Evolutionary conservation across 2,797 vertebrate genomes (phyloP).

Genomic region (Lithobates sylvaticus): DNA sequence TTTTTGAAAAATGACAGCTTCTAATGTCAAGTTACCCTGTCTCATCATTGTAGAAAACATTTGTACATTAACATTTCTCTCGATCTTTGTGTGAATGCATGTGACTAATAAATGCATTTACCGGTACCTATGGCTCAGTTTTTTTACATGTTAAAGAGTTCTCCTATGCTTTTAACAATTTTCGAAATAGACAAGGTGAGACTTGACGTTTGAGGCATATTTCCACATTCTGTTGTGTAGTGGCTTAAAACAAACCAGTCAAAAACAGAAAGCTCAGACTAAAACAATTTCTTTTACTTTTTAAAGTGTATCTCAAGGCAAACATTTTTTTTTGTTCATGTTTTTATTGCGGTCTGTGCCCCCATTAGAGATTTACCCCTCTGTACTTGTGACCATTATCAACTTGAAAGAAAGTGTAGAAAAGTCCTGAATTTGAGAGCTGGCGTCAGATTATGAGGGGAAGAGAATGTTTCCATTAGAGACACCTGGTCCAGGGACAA

Average conservation of each 20-base stretch:
- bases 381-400: too few species aligned
- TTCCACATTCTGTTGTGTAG: too few species aligned
- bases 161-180: not conserved
- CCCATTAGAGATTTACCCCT: too few species aligned
- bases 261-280: not conserved
- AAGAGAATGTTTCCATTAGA: too few species aligned
- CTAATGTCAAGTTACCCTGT: constrained; percentile 38
- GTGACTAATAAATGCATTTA: not conserved
- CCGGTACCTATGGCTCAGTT: not conserved
- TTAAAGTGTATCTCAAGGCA: not conserved
- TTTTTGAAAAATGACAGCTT: constrained; percentile 11
- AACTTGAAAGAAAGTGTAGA: too few species aligned
- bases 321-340: too few species aligned
- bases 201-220: too few species aligned
- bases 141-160: not conserved
- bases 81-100: constrained; percentile 10
- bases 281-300: not conserved
- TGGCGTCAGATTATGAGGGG: too few species aligned
- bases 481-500: too few species aligned
- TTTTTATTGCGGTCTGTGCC: too few species aligned
- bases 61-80: constrained; percentile 43
- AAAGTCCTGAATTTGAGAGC: too few species aligned
- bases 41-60: constrained; percentile 36
- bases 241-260: not conserved
- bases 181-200: not conserved